Conservation (phyloP, 2,888 invertebrate genomes). For the Ichneumoninae sp. region DNA sequence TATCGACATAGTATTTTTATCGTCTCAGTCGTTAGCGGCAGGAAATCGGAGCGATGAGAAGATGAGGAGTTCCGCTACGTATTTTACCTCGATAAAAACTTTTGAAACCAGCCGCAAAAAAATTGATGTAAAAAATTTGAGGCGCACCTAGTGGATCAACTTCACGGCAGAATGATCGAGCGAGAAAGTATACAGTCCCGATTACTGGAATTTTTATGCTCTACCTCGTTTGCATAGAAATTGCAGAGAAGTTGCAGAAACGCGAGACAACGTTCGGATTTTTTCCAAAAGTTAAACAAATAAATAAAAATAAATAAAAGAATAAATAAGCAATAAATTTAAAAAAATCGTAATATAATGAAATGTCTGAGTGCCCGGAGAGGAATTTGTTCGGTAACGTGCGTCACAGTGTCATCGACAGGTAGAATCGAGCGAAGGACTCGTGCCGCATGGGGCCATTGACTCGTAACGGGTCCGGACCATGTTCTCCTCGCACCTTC, state of each 20-base stretch:
- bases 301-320: not conserved
- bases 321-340: not conserved
- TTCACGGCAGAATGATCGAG: not conserved
- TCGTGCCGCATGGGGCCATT: constrained; percentile 76
- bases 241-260: constrained; percentile 3
- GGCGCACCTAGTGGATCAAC: not conserved
- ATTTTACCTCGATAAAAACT: not conserved
- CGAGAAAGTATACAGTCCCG: constrained; percentile 10
- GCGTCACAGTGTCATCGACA: constrained; percentile 73
- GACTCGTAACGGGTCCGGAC: constrained; percentile 81
- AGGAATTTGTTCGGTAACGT: constrained; percentile 66
- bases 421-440: constrained; percentile 74
- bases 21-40: not conserved
- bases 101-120: not conserved
- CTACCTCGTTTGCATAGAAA: constrained; percentile 22
- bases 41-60: not conserved
- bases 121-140: not conserved
- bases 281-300: not conserved
- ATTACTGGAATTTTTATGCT: not conserved
- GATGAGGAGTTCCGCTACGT: not conserved
- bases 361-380: constrained; percentile 15
- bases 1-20: not conserved
- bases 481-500: constrained; percentile 65
- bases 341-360: constrained; percentile 11
- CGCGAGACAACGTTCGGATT: constrained; percentile 1